Base-by-base conservation (phyloP, 2,113 vertebrate genomes). In the Coptodon rendalli region DNA sequence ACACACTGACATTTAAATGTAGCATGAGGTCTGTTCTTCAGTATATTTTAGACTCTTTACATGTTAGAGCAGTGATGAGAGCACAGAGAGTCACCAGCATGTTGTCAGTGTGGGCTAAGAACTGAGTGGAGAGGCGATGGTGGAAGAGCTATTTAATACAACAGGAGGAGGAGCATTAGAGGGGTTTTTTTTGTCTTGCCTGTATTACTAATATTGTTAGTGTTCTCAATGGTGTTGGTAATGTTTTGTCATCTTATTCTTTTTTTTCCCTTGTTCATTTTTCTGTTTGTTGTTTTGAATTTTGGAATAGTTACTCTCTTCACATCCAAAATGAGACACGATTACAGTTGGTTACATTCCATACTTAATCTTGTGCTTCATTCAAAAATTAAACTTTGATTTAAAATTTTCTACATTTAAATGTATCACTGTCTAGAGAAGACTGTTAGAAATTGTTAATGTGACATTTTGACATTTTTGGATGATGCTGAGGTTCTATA, bases 401-500 rank as follows among this genome's bases (percentile, higher is more conserved):
- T 24, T 56, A 0, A 24, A 54, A 0, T 12, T 24, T 54, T 6
- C 53, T 54, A 7, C 6, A 56, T 56, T 56, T 12, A 24, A 56
- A 56, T 0, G 1, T 56, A 0, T 56, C 53, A 24, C n/a, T 56
- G 53, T 40, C 38, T 53, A 54, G n/a, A 22, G 3, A 22, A 54
- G 0, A 54, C n/a, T 54, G 52, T 54, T 12, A 22, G 53, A 54
- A 4, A 54, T 12, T 54, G 2, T 3, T 24, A 54, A 54, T 54
- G 52, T 54, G 52, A 54, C 52, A 54, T 54, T 54, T 22, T 22
- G n/a, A 11, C 0, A 1, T 53, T 53, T 54, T 54, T 54, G n/a
- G n/a, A 54, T 54, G 0, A 54, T 54, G n/a, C 0, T 54, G 52
- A 1, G n/a, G n/a, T 53, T 53, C 9, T 53, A 22, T 54, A 11